Percentiles rank a stretch among this genome's conserved stretches.
Conservation (phyloP, 2,888 invertebrate species). For the Ischnura elegans region DNA sequence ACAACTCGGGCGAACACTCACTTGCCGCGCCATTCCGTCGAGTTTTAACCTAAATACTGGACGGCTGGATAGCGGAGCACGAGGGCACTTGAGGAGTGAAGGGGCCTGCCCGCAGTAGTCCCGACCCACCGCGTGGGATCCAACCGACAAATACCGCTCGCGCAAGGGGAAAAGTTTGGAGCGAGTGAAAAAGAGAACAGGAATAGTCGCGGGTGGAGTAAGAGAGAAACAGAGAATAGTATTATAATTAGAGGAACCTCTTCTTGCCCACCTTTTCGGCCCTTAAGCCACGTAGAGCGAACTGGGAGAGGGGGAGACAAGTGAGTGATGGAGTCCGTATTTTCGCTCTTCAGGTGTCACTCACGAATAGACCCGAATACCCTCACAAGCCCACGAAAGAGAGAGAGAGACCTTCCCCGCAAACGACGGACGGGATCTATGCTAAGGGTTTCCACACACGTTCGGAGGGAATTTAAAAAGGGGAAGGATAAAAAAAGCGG, state of each 20-base stretch:
- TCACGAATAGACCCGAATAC: conserved; percentile 42
- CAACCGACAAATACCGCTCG: background rate
- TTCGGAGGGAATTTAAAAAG: background rate
- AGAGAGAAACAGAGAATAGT: conserved; percentile 64
- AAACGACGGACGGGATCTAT: background rate
- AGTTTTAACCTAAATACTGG: conserved; percentile 11
- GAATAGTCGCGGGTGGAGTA: conserved; percentile 60
- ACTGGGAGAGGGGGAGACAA: background rate
- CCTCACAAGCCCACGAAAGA: background rate
- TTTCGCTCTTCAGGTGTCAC: conserved; percentile 61
- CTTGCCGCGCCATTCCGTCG: background rate
- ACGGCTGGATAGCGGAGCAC: background rate
- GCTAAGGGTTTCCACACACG: conserved; percentile 8
- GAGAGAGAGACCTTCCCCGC: background rate
- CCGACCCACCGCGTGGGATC: background rate
- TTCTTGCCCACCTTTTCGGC: conserved; percentile 3
- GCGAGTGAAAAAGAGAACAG: conserved; percentile 33
- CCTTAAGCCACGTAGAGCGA: background rate
- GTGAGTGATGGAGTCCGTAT: conserved; percentile 52
- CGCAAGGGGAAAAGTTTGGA: conserved; percentile 10
- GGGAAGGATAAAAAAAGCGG: background rate
- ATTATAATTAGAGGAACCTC: conserved; percentile 59
- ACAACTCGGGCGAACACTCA: background rate
- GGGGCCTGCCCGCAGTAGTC: background rate
- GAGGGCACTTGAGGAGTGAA: background rate